A percentile compares a stretch with the other conserved stretches of the same genome.
Evolutionary conservation across 2,888 invertebrate species (phyloP).

Genomic region (Peribatodes rhomboidaria): DNA sequence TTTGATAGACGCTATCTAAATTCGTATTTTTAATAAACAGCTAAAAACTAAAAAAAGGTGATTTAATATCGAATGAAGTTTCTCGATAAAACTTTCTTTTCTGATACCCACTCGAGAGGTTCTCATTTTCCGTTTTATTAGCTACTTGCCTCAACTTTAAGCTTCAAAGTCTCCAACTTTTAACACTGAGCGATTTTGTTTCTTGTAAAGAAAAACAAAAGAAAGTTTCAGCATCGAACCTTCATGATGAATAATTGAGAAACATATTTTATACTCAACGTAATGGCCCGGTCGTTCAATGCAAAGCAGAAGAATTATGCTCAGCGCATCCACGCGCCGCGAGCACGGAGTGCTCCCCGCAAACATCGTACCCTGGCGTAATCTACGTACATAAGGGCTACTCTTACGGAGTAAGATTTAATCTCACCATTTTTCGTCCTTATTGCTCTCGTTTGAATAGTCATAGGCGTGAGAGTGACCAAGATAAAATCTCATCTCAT

Average conservation of each 20-base stretch:
- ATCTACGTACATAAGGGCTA: too few species aligned
- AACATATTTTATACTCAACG: constrained; percentile 4
- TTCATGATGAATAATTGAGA: constrained; percentile 15
- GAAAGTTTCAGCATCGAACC: constrained; percentile 17
- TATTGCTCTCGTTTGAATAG: too few species aligned
- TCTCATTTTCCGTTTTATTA: constrained; percentile 22
- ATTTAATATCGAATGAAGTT: constrained; percentile 21
- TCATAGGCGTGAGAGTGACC: too few species aligned
- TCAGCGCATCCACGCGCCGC: too few species aligned
- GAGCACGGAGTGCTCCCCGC: too few species aligned
- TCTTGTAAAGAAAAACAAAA: constrained; percentile 19
- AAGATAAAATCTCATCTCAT: too few species aligned
- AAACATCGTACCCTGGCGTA: too few species aligned
- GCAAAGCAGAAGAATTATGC: too few species aligned
- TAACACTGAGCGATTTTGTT: constrained; percentile 17
- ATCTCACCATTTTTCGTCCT: too few species aligned
- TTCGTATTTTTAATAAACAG: neutral
- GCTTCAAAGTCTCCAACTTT: constrained; percentile 24
- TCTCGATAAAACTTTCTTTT: constrained; percentile 30
- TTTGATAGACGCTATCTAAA: neutral
- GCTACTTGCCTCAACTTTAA: constrained; percentile 25
- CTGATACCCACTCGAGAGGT: constrained; percentile 16
- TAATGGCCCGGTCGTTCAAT: too few species aligned
- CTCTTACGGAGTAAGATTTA: too few species aligned
- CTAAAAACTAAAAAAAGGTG: neutral